phyloP scores from a whole-genome alignment of 2,797 vertebrate genomes.

The Pyrocephalus nanus region DNA sequence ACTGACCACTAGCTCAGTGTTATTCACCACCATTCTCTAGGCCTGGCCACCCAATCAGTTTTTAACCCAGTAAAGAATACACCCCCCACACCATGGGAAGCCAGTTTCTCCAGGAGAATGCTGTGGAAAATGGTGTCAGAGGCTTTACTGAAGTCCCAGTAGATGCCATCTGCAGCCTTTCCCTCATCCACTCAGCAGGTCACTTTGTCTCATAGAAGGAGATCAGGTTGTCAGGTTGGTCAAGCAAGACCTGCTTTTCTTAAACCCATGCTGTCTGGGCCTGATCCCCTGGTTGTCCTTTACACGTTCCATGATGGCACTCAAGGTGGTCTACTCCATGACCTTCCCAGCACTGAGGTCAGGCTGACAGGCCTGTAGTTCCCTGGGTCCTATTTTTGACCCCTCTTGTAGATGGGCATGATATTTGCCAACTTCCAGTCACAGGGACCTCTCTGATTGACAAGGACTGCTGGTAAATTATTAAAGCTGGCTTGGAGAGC shows the following conservation, averaged over 20 bases:
- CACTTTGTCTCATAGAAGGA: not conserved
- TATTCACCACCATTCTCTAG: not conserved
- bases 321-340: not conserved
- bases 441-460: not conserved
- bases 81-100: not conserved
- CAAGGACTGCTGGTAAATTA: not conserved
- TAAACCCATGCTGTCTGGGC: not conserved
- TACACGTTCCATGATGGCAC: not conserved
- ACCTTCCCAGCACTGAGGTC: not conserved
- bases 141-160: not conserved
- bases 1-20: not conserved
- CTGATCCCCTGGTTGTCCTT: not conserved
- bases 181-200: not conserved
- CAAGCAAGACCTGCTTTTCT: not conserved
- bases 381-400: too few species aligned
- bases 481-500: not conserved
- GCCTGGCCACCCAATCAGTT: not conserved
- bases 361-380: not conserved
- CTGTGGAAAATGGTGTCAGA: too few species aligned
- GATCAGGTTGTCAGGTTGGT: not conserved
- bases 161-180: not conserved
- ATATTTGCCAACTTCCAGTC: not conserved
- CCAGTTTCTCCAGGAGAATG: not conserved
- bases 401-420: not conserved
- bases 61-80: too few species aligned